Conservation (phyloP, 2,797 vertebrate genomes). For the Falco peregrinus region DNA sequence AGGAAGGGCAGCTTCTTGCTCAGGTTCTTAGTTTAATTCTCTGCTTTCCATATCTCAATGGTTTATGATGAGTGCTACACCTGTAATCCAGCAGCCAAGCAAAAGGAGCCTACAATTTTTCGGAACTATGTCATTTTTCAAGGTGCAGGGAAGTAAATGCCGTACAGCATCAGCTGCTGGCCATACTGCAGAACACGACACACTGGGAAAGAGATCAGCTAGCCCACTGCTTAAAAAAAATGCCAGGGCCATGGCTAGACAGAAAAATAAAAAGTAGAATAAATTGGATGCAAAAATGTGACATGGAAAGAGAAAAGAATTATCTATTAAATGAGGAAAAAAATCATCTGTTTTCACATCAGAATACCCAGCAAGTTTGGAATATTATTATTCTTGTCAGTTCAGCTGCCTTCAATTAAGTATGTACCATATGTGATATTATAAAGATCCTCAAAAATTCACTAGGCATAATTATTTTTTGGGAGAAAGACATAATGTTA, state of each 20-base stretch:
- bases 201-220: background rate
- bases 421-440: background rate
- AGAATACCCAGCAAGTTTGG: background rate
- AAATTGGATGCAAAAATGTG: background rate
- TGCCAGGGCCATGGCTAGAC: background rate
- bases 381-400: background rate
- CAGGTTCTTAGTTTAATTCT: background rate
- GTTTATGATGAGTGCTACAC: background rate
- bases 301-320: background rate
- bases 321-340: background rate
- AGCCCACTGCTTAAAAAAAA: background rate
- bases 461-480: background rate
- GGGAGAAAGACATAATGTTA: background rate
- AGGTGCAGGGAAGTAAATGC: background rate
- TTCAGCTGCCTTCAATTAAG: slow-evolving; percentile 16
- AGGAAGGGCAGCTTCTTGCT: background rate
- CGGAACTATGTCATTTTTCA: background rate
- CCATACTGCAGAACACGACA: background rate
- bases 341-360: background rate
- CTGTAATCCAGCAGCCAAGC: background rate
- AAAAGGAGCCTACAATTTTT: background rate
- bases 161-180: background rate
- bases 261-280: background rate
- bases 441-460: background rate
- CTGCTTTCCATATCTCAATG: background rate